These are phyloP conservation scores for Spea bombifrons DNA, from an alignment of 2,113 vertebrate genomes.

Conservation along the genomic window DNA sequence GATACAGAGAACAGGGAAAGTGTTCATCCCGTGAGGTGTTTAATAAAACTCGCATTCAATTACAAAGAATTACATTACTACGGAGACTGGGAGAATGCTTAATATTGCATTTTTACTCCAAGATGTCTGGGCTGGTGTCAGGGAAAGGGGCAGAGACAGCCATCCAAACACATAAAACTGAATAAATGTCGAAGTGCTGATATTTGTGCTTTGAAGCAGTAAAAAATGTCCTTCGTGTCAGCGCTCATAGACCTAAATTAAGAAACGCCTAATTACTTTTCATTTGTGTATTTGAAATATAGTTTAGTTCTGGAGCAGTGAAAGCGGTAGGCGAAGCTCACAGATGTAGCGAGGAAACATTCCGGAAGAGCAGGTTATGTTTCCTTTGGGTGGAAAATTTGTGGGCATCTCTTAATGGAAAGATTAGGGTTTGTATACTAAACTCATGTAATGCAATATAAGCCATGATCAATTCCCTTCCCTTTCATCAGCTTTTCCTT, in stretches of 20 bases:
- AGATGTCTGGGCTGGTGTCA: constrained; percentile 39
- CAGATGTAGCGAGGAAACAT: too few species aligned
- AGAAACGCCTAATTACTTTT: constrained; percentile 17
- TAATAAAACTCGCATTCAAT: constrained; percentile 49
- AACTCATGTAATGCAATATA: too few species aligned
- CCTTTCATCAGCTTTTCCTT: too few species aligned
- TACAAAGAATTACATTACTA: constrained; percentile 50
- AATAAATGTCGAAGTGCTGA: constrained; percentile 8
- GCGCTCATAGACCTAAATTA: background rate
- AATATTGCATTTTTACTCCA: constrained; percentile 46
- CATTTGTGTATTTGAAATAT: background rate
- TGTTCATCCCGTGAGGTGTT: constrained; percentile 48
- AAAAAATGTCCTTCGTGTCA: constrained; percentile 8
- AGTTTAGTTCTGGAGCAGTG: background rate
- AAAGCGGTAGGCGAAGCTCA: too few species aligned
- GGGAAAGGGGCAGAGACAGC: constrained; percentile 35
- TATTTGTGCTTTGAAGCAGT: constrained; percentile 18
- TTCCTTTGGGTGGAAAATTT: too few species aligned
- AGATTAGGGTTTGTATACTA: too few species aligned
- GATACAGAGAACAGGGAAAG: constrained; percentile 49
- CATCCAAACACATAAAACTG: constrained; percentile 34
- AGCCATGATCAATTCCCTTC: too few species aligned
- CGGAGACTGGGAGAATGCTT: constrained; percentile 47
- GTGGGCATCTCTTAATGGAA: too few species aligned
- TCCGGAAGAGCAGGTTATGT: too few species aligned